Evolutionary conservation across 2,113 vertebrate species (phyloP), one percentile per base, ranked within the genome.

Genomic region (Platysteira castanea): DNA sequence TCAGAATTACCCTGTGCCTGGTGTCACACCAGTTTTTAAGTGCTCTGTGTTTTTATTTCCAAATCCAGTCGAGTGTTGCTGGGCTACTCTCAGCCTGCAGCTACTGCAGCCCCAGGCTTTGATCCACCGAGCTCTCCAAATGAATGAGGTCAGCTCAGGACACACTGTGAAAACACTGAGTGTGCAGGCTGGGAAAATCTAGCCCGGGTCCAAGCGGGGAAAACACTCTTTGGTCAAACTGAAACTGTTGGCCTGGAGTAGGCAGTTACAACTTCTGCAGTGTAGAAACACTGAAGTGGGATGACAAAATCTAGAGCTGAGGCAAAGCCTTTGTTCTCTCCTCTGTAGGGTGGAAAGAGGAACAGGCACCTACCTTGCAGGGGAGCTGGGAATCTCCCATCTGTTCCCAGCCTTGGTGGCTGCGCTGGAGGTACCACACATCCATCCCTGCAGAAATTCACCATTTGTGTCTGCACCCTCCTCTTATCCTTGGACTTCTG

Each of bases 261-360:
- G 56, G 76, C 0, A 0, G 46, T 73, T 85, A 37, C 42, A 83
- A 31, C 74, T 35, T 17, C 19, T 15, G 6, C 47, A 67, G 33
- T 9, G 11, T 9, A 64, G 49, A 53, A 68, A 74, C 44, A 23
- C 13, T 7, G 1, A 11, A 69, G 31, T 0, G 37, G 10, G 65
- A 60, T 37, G n/a, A 35, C 22, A 76, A 82, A 79, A 83, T 18
- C 27, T 20, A 16, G 71, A 69, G 79, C 67, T 94, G 17, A 37
- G 75, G 75, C 91, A 76, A 71, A 95, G 83, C 70, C 53, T 93
- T 88, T 88, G n/a, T 95, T 65, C 84, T 82, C 60, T 95, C 21
- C 80, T 89, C 47, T 79, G 8, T 71, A 75, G 78, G 82, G 33
- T 33, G 52, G 76, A 39, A 84, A 90, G 82, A 65, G 63, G 54